Evolutionary conservation across 1,140 invertebrate species (phyloP).

Genomic region (Lerema accius): DNA sequence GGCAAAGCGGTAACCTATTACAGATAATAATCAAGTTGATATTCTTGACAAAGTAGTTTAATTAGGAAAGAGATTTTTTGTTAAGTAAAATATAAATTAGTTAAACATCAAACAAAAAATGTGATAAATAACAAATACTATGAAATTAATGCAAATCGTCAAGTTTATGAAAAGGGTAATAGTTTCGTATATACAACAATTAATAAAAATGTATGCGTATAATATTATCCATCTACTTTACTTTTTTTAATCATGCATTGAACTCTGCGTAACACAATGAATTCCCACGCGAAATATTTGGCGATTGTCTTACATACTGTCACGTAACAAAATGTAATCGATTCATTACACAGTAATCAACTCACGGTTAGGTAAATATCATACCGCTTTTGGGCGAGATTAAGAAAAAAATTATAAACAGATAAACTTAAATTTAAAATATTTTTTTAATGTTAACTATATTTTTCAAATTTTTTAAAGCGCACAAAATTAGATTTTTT

Average conservation of each 20-base stretch:
- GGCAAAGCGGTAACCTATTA: background rate
- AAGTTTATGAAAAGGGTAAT: background rate
- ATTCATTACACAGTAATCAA: background rate
- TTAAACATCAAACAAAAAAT: background rate
- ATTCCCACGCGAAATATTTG: constrained; percentile 3
- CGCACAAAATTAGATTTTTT: no score
- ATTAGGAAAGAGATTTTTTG: background rate
- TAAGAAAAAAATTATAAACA: no score
- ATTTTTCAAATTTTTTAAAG: no score
- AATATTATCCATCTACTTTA: no score
- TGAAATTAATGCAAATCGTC: background rate
- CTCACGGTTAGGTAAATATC: background rate
- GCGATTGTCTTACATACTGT: constrained; percentile 12
- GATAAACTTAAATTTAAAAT: no score
- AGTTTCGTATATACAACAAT: background rate
- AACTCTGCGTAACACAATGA: background rate
- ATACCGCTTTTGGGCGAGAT: no score
- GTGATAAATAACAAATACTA: background rate
- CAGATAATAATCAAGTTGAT: constrained; percentile 7
- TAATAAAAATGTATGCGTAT: background rate
- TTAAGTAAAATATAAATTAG: background rate
- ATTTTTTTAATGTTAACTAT: no score
- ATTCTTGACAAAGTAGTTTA: background rate
- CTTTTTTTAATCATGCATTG: no score
- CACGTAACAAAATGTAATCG: constrained; percentile 11